Evolutionary conservation across 2,113 vertebrate species (phyloP), one percentile per base, ranked within the genome.

Genomic region (Steatornis caripensis): DNA sequence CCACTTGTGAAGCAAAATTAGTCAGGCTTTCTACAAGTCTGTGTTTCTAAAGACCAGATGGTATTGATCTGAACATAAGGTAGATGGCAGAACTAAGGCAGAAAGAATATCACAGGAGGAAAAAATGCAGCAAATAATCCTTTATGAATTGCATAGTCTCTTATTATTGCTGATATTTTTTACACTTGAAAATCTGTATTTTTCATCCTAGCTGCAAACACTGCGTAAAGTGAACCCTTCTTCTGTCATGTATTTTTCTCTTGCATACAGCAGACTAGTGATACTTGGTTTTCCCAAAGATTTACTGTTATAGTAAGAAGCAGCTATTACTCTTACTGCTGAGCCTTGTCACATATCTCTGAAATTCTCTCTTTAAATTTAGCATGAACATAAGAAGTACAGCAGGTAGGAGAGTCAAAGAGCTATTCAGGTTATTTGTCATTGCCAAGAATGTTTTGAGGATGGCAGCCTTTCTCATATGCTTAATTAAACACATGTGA

Each of bases 11-110:
- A 79, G 57, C 72, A 95, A 94, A 96, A 92, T 36, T 36, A 91
- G 57, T 79, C 57, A 92, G 39, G 29, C n/a, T 93, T 92, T 92
- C 48, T 89, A 43, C 30, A 79, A 69, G 55, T 68, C 19, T 79
- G 12, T 84, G 27, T 84, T 94, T 84, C 36, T 87, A 37, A 79
- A 79, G 89, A 83, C 48, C 84, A 91, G 77, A 89, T 82, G 77
- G 77, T 82, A 92, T 87, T 94, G 74, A 95, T 89, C 48, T 82
- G 89, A 95, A 68, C 77, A 91, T 87, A 93, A 96, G 37, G 66
- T 90, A 90, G 57, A 69, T 74, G 58, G 66, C 41, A 88, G 71
- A 82, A 88, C 39, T 88, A 88, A 86, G n/a, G 37, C 29, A 85
- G 46, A 95, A 93, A 83, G 21, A 89, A 46, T 89, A 83, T 69